phyloP scores from a whole-genome alignment of 1,140 invertebrate genomes.

The honey bee (Apis mellifera) region Amel_HAv3.1 CM009935.2:13162501-13163000 shows the following conservation, averaged over 20 bases:
- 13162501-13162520: not conserved
- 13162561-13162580: not conserved
- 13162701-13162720: not conserved
- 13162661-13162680: not conserved
- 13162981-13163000: constrained; percentile 9
- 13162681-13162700: not conserved
- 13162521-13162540: not conserved
- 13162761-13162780: not conserved
- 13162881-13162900: not conserved
- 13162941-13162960: not conserved
- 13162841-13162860: not conserved
- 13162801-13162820: not conserved
- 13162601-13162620: not conserved
- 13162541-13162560: not conserved
- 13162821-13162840: not conserved
- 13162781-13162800: not conserved
- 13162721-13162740: not conserved
- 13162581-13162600: not conserved
- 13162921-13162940: constrained; percentile 8
- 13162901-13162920: constrained; percentile 1
- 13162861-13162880: not conserved
- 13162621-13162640: not conserved
- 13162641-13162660: not conserved
- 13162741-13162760: not conserved
- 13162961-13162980: not conserved